phyloP scores from a whole-genome alignment of 2,797 vertebrate genomes.

The Falco cherrug region DNA sequence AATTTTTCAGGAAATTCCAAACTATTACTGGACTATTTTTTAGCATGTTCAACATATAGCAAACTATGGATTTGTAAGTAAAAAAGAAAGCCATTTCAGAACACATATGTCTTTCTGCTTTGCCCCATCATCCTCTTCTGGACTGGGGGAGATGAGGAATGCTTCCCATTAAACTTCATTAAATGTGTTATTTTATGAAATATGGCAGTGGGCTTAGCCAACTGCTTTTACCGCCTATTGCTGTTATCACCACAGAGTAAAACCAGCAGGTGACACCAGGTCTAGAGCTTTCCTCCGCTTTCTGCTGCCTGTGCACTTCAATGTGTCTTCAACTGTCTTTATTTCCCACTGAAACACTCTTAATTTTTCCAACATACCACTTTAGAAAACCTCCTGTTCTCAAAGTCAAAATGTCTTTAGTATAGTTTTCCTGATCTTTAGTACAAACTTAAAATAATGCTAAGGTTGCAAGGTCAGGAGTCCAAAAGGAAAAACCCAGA shows the following conservation, averaged over 20 bases:
- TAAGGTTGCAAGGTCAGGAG: neutral
- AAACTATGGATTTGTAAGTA: conserved; percentile 1
- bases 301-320: neutral
- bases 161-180: neutral
- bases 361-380: neutral
- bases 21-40: neutral
- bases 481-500: neutral
- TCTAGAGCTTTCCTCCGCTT: neutral
- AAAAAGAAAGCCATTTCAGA: conserved; percentile 11
- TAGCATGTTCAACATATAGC: conserved; percentile 1
- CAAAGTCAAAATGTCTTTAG: neutral
- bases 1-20: conserved; percentile 53
- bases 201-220: neutral
- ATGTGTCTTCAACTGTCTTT: neutral
- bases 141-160: neutral
- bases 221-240: neutral
- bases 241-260: neutral
- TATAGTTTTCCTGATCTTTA: neutral
- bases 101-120: neutral
- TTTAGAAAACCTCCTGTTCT: neutral
- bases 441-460: neutral
- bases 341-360: neutral
- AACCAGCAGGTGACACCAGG: neutral
- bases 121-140: neutral
- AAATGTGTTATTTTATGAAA: neutral